Evolutionary conservation across 2,797 vertebrate species (phyloP), one percentile per base, ranked within the genome.

Genomic region (Enteromius radiatus): DNA sequence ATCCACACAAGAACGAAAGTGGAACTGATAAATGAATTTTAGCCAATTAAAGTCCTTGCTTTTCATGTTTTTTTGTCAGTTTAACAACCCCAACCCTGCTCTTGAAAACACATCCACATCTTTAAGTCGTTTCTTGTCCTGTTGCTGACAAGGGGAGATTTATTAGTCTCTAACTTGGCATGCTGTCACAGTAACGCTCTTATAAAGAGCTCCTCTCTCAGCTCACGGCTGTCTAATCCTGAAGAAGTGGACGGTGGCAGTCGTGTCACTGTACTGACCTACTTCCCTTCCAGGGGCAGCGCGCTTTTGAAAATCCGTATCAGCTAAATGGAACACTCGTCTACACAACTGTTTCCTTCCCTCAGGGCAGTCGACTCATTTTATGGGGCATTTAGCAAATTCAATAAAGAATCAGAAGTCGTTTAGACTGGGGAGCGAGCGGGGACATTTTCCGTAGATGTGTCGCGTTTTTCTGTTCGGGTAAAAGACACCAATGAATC

Each of bases 381-480:
- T 75, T 84, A 70, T 82, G 63, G 93, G 91, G 89, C 94, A 92
- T 95, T 95, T 95, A 94, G 90, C 92, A 93, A 93, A 94, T 92
- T 92, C 93, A 93, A 93, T 94, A 93, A 91, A 93, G 77, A 83
- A 59, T 59, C 78, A 63, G 78, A 70, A 26, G 67, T 47, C 78
- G 12, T 74, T 81, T 69, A 70, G 41, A 75, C 71, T 23, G 38
- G 36, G 64, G 28, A 79, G 64, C 64, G 5, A 61, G 71, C 14
- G n/a, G 38, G 19, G 80, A 63, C 73, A 47, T 85, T 82, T 78
- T 85, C 64, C 61, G 47, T 64, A 65, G 59, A 79, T 23, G 19
- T 23, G 56, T 28, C 31, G 11, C n/a, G 19, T 28, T 56, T 73
- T 45, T 81, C 74, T 67, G 75, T 43, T 26, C 3, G 15, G 49